phyloP scores from a whole-genome alignment of 2,113 vertebrate genomes.

The Phalacrocorax aristotelis region DNA sequence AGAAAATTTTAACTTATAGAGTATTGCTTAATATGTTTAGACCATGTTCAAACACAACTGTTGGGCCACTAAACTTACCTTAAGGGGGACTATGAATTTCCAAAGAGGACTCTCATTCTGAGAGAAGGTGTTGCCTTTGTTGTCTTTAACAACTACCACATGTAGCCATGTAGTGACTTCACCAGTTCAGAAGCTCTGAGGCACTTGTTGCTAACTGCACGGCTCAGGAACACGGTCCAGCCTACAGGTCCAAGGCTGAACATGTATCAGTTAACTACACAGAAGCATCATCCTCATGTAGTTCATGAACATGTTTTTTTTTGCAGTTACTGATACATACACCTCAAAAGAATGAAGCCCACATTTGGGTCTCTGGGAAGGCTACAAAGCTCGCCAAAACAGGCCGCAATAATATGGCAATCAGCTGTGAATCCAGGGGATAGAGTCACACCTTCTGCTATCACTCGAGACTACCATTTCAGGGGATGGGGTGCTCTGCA shows the following conservation, averaged over 20 bases:
- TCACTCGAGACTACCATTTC: too few species aligned
- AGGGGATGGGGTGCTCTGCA: not conserved
- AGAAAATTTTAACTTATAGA: not conserved
- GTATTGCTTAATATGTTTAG: not conserved
- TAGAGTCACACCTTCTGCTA: not conserved
- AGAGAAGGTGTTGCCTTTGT: not conserved
- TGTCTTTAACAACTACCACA: not conserved
- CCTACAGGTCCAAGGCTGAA: not conserved
- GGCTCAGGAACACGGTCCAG: not conserved
- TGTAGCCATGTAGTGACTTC: not conserved
- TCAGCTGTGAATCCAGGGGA: not conserved
- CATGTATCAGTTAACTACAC: accelerated
- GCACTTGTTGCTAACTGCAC: not conserved
- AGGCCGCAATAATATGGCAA: not conserved
- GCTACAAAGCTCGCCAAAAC: not conserved
- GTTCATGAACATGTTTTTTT: not conserved
- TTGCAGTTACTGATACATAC: not conserved
- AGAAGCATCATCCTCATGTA: not conserved
- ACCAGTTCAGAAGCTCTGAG: not conserved
- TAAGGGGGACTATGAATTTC: not conserved
- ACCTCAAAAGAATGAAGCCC: not conserved
- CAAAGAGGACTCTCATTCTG: not conserved
- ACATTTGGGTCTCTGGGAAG: not conserved
- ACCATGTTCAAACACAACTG: not conserved
- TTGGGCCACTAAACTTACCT: not conserved